phyloP scores from a whole-genome alignment of 2,888 invertebrate species.

The Physocephala rufipes region DNA sequence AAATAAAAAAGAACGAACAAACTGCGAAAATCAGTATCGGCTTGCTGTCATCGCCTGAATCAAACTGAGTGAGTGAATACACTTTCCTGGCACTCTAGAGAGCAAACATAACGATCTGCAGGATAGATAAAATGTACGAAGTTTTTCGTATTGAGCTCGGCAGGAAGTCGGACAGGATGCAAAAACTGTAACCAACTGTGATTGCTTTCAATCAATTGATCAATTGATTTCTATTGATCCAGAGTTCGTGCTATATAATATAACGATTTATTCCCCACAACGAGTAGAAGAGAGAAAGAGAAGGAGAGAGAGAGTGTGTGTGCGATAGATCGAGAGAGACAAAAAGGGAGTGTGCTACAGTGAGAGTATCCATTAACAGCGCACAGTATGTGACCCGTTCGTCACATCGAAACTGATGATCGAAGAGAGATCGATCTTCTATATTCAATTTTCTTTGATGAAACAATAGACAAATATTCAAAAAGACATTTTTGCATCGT shows the following conservation, averaged over 20 bases:
- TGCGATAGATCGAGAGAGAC: slow-evolving; percentile 1
- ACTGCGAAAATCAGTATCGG: slow-evolving; percentile 9
- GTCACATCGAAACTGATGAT: too few relatives aligned
- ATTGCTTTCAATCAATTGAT: slow-evolving; percentile 19
- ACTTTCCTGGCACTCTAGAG: background rate
- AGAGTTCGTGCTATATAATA: slow-evolving; percentile 13
- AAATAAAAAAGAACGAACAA: background rate
- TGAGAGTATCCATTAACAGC: slow-evolving; percentile 12
- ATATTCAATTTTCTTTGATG: background rate
- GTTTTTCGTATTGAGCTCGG: background rate
- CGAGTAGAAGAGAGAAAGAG: too few relatives aligned
- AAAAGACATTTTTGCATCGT: background rate
- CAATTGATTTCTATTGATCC: slow-evolving; percentile 2
- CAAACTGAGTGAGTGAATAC: slow-evolving; percentile 21
- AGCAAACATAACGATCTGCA: slow-evolving; percentile 5
- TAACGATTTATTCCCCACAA: slow-evolving; percentile 24
- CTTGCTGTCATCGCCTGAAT: slow-evolving; percentile 28
- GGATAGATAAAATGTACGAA: background rate
- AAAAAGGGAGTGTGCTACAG: slow-evolving; percentile 7
- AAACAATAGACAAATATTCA: background rate
- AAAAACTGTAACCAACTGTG: slow-evolving; percentile 29
- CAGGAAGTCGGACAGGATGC: slow-evolving; percentile 31
- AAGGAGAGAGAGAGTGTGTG: slow-evolving; percentile 1
- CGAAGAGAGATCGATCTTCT: background rate
- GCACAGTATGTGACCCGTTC: slow-evolving; percentile 13